phyloP scores from a whole-genome alignment of 2,888 invertebrate genomes.

The Thymelicus lineola region DNA sequence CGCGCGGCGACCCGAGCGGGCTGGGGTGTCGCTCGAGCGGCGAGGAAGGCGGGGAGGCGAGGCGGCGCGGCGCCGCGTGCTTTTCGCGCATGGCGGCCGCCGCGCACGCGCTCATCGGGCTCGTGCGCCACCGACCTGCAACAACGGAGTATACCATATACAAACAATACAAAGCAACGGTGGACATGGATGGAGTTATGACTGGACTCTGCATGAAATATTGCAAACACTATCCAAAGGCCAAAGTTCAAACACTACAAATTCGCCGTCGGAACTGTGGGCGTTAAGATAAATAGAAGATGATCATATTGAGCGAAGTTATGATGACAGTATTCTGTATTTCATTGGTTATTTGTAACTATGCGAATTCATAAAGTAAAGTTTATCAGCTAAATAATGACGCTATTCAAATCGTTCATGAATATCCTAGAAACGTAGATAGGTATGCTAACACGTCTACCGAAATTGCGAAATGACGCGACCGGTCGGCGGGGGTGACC shows the following conservation, averaged over 20 bases:
- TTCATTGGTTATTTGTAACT: constrained; percentile 25
- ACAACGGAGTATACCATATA: constrained; percentile 52
- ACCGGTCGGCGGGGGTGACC: constrained; percentile 59
- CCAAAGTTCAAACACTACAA: constrained; percentile 22
- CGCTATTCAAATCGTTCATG: constrained; percentile 37
- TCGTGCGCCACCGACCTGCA: constrained; percentile 84
- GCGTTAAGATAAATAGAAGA: constrained; percentile 30
- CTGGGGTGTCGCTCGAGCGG: constrained; percentile 77
- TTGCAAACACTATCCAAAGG: constrained; percentile 8
- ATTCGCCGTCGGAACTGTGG: constrained; percentile 22
- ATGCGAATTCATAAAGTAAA: constrained; percentile 7
- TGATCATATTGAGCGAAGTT: constrained; percentile 24
- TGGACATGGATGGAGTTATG: not conserved
- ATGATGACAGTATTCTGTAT: constrained; percentile 29
- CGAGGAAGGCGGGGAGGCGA: constrained; percentile 85
- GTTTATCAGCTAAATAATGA: constrained; percentile 29
- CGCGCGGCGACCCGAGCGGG: constrained; percentile 78
- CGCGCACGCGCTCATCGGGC: constrained; percentile 91
- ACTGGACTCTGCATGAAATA: constrained; percentile 3
- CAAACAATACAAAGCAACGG: not conserved
- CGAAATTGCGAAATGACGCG: constrained; percentile 61
- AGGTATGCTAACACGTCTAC: constrained; percentile 63
- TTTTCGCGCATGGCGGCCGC: constrained; percentile 93
- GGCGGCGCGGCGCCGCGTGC: constrained; percentile 96
- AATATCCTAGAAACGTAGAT: constrained; percentile 49